A percentile compares a stretch with the other conserved stretches of the same genome.
phyloP scores from a whole-genome alignment of 2,113 vertebrate species.

The Trogon surrucura region DNA sequence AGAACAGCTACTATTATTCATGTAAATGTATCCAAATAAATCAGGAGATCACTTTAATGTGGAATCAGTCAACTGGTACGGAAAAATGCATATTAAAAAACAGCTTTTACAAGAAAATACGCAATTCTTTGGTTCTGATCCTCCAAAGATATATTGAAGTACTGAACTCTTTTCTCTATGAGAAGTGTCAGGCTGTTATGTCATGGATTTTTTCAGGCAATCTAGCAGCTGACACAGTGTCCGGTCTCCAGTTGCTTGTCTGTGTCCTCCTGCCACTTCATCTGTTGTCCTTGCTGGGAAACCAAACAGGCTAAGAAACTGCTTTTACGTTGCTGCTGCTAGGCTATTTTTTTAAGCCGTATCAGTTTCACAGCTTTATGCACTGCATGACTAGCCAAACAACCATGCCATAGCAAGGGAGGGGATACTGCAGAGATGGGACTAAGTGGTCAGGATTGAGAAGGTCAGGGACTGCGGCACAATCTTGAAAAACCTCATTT shows the following conservation, averaged over 20 bases:
- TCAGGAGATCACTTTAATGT: not conserved
- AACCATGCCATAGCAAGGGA: not conserved
- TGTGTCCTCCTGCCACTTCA: not conserved
- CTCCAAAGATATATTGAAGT: not conserved
- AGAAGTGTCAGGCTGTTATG: not conserved
- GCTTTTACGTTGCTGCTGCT: not conserved
- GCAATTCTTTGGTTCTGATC: not conserved
- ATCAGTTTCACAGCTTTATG: not conserved
- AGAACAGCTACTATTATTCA: not conserved
- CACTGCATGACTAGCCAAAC: not conserved
- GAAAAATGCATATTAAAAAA: not conserved
- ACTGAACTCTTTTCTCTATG: not conserved
- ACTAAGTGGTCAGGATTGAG: not conserved
- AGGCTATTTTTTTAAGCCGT: not conserved
- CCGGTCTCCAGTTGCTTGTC: not conserved
- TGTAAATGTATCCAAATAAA: not conserved
- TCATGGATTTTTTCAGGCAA: not conserved
- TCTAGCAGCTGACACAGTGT: not conserved
- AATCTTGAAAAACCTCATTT: not conserved
- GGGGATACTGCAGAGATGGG: not conserved
- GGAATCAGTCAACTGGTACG: not conserved
- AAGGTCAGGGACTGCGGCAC: not conserved
- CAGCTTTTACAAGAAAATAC: not conserved
- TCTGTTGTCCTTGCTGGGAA: not conserved
- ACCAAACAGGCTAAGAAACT: not conserved